Percentiles rank a stretch among this genome's conserved stretches.
Conservation (phyloP, 2,888 invertebrate species). For the Timema cristinae region DNA sequence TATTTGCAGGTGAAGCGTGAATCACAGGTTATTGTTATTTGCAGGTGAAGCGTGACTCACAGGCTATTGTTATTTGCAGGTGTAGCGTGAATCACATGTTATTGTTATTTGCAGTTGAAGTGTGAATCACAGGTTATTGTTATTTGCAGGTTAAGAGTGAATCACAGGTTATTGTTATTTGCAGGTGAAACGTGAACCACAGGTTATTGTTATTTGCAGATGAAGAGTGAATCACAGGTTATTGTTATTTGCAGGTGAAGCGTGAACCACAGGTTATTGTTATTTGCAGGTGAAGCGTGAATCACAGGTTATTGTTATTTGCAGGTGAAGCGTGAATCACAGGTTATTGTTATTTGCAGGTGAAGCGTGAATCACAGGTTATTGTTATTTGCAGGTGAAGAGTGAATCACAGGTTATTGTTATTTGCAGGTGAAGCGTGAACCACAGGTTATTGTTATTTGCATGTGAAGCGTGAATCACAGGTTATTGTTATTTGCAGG, state of each 20-base stretch:
- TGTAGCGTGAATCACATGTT: slow-evolving; percentile 55
- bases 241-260: slow-evolving; percentile 57
- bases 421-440: slow-evolving; percentile 62
- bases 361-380: slow-evolving; percentile 55
- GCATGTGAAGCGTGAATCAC: slow-evolving; percentile 62
- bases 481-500: slow-evolving; percentile 45
- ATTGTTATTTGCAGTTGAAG: slow-evolving; percentile 57
- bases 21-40: slow-evolving; percentile 24
- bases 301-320: slow-evolving; percentile 24
- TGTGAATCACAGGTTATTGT: slow-evolving; percentile 43
- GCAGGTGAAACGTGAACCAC: slow-evolving; percentile 62
- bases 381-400: slow-evolving; percentile 57
- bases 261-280: slow-evolving; percentile 43
- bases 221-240: slow-evolving; percentile 49
- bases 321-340: slow-evolving; percentile 62
- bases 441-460: slow-evolving; percentile 24
- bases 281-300: slow-evolving; percentile 62
- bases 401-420: slow-evolving; percentile 1
- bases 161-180: slow-evolving; percentile 24
- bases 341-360: slow-evolving; percentile 45
- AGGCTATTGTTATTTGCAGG: slow-evolving; percentile 46
- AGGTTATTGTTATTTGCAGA: slow-evolving; percentile 45
- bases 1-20: slow-evolving; percentile 62
- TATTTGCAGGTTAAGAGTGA: slow-evolving; percentile 57
- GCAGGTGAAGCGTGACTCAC: slow-evolving; percentile 62